Percentiles rank a stretch among this genome's conserved stretches.
phyloP scores from a whole-genome alignment of 2,888 invertebrate species.

The Catocala sponsa region DNA sequence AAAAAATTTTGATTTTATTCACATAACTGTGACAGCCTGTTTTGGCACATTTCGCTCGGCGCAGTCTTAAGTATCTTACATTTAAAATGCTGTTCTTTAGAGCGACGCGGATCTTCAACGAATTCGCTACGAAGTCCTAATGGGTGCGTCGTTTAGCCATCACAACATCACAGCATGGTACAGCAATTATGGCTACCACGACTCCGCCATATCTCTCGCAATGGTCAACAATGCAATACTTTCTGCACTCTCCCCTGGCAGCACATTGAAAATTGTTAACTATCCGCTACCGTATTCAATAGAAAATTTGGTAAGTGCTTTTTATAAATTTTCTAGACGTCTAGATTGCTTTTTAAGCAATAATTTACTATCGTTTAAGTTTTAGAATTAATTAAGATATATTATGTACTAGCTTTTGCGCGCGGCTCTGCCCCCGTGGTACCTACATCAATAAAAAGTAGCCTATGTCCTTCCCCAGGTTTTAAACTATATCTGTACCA shows the following conservation, averaged over 20 bases:
- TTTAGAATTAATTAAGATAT: too few species aligned
- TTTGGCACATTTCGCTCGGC: too few species aligned
- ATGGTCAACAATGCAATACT: slow-evolving; percentile 90
- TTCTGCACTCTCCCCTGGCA: slow-evolving; percentile 74
- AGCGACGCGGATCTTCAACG: slow-evolving; percentile 69
- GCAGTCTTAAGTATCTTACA: too few species aligned
- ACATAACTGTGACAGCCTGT: too few species aligned
- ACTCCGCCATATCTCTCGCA: slow-evolving; percentile 90
- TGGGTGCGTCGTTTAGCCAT: slow-evolving; percentile 86
- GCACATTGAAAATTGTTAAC: slow-evolving; percentile 87
- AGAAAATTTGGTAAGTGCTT: slow-evolving; percentile 85
- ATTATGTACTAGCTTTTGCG: too few species aligned
- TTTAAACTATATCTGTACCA: too few species aligned
- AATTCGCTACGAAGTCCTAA: slow-evolving; percentile 85
- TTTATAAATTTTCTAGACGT: not conserved
- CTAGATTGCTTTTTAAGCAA: too few species aligned
- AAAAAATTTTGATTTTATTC: too few species aligned
- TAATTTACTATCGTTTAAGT: too few species aligned
- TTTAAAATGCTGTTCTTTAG: slow-evolving; percentile 46
- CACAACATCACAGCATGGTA: slow-evolving; percentile 90
- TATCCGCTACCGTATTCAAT: slow-evolving; percentile 91
- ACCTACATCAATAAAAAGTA: too few species aligned
- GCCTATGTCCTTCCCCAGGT: too few species aligned
- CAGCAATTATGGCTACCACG: slow-evolving; percentile 94
- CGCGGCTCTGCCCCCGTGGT: too few species aligned